Conservation (phyloP, 2,797 vertebrate genomes). For the Artibeus jamaicensis region DNA sequence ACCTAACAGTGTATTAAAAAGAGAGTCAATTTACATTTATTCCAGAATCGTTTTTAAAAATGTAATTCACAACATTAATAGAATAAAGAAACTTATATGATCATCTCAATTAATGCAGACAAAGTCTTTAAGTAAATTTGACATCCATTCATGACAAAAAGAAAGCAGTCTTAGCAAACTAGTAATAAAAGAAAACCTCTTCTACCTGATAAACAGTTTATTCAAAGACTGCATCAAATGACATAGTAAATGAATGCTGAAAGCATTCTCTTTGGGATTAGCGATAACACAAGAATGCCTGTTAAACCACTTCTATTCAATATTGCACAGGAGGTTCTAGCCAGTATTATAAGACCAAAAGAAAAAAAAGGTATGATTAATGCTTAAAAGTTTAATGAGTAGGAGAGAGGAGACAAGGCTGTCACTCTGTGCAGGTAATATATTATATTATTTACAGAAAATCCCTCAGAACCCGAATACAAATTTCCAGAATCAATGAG, state of each 20-base stretch:
- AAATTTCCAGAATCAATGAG: slow-evolving; percentile 35
- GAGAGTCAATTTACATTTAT: background rate
- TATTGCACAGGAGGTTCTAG: background rate
- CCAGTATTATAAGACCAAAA: background rate
- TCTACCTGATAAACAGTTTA: background rate
- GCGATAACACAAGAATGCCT: background rate
- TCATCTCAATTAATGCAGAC: slow-evolving; percentile 36
- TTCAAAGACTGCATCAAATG: background rate
- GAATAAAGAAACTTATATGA: slow-evolving; percentile 30
- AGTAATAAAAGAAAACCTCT: slow-evolving; percentile 8
- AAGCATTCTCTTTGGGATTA: background rate
- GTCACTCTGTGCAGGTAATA: slow-evolving; percentile 16
- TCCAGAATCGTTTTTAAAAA: background rate
- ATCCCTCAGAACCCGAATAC: background rate
- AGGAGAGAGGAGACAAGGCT: slow-evolving; percentile 2
- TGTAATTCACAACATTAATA: slow-evolving; percentile 26
- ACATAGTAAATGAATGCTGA: background rate
- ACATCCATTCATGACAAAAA: background rate
- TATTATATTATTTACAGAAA: slow-evolving; percentile 36
- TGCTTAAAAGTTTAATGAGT: background rate
- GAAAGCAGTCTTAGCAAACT: slow-evolving; percentile 6
- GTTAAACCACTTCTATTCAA: background rate
- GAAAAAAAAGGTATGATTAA: background rate
- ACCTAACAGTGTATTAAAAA: slow-evolving; percentile 14
- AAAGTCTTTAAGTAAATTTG: slow-evolving; percentile 22